Evolutionary conservation across 2,113 vertebrate species (phyloP), one percentile per base, ranked within the genome.

Genomic region (Phoenicopterus ruber): DNA sequence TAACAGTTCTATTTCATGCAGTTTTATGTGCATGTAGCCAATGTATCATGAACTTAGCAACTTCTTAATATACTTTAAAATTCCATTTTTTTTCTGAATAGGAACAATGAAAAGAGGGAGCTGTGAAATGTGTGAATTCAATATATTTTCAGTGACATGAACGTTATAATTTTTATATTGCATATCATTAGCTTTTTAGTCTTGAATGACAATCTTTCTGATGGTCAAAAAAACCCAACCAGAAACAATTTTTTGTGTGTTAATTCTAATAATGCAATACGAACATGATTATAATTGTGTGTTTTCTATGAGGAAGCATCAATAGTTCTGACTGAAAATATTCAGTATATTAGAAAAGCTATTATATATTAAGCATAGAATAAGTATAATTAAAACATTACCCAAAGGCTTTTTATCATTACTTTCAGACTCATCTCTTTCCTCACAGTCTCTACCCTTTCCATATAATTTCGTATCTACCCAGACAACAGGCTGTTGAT

Each of bases 321-420:
- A 66, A 50, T 66, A 87, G 29, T 59, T 69, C 71, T 85, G 49
- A 61, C 40, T 67, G 61, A 84, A 80, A 66, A 93, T 59, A 38
- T 77, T 87, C 74, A 81, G 32, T 79, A 55, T 73, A 70, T 82
- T 93, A 89, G 78, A 90, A 93, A 82, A 95, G 19, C 12, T 88
- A 22, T 91, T 85, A 70, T 86, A 91, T 96, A 93, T 88, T 91
- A 93, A 77, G 58, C 85, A 94, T 49, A 82, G 10, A 42, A 57
- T 82, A 95, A 76, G 71, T 62, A 63, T 79, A 96, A 95, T 95
- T 95, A 96, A 94, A 93, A 93, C 32, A 59, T 87, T 88, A 82
- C 36, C 66, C 58, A 58, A 69, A 94, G 71, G 36, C 22, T 95
- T 91, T 69, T 81, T 76, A 34, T 76, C 38, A 77, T 82, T 87